Percentiles rank a stretch among this genome's conserved stretches.
Evolutionary conservation across 2,113 vertebrate species (phyloP).

Genomic region (Thomomys bottae): DNA sequence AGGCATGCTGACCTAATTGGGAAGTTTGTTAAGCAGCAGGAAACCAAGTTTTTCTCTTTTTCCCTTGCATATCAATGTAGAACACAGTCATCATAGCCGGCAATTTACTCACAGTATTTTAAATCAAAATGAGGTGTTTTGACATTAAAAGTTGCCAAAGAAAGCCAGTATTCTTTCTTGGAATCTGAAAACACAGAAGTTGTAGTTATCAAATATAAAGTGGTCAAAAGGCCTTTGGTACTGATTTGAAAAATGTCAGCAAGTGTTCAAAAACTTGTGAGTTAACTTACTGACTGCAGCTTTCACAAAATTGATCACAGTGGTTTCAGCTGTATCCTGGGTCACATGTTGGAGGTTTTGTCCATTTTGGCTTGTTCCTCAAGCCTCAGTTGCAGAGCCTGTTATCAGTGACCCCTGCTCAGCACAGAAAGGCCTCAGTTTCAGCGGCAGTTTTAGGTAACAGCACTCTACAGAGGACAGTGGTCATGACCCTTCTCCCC

Average conservation of each 20-base stretch:
- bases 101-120: not conserved
- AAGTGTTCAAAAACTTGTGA: not conserved
- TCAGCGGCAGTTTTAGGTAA: not conserved
- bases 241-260: not conserved
- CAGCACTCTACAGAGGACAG: not conserved
- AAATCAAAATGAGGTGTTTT: constrained; percentile 21
- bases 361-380: not conserved
- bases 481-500: not conserved
- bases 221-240: constrained; percentile 15
- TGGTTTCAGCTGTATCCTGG: not conserved
- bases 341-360: not conserved
- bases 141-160: not conserved
- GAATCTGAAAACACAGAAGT: constrained; percentile 10
- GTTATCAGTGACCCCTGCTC: not conserved
- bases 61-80: constrained; percentile 34
- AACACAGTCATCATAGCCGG: not conserved
- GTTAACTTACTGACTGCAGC: not conserved
- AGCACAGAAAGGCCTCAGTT: constrained; percentile 35
- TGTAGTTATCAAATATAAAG: not conserved
- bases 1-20: constrained; percentile 48
- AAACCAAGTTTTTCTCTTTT: constrained; percentile 34
- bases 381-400: constrained; percentile 29
- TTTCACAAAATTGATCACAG: not conserved
- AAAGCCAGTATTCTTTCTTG: not conserved
- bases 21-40: constrained; percentile 48